Percentiles rank a stretch among this genome's conserved stretches.
Conservation (phyloP, 2,888 invertebrate species). For the Microctonus hyperodae region DNA sequence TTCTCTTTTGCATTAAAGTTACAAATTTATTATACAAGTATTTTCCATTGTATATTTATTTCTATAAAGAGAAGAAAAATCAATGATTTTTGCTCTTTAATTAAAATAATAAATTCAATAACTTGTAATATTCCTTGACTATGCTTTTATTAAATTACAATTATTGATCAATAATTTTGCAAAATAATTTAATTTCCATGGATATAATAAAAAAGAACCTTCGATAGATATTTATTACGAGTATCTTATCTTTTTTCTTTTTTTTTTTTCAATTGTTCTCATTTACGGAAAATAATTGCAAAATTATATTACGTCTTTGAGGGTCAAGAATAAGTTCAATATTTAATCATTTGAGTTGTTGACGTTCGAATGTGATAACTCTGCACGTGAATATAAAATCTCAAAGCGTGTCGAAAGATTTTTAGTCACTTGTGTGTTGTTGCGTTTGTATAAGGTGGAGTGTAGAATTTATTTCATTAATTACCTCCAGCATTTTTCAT, state of each 20-base stretch:
- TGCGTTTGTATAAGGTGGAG: not conserved
- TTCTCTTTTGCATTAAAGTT: no score
- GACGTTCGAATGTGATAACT: slow-evolving; percentile 49
- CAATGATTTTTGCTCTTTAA: not conserved
- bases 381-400: slow-evolving; percentile 52
- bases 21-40: not conserved
- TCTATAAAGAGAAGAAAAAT: not conserved
- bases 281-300: not conserved
- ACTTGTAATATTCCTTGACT: slow-evolving; percentile 4
- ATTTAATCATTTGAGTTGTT: slow-evolving; percentile 52
- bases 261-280: not conserved
- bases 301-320: slow-evolving; percentile 12
- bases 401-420: slow-evolving; percentile 39
- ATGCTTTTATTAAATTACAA: not conserved
- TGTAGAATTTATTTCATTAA: not conserved
- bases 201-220: not conserved
- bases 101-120: slow-evolving; percentile 6
- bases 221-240: not conserved
- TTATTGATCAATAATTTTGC: not conserved
- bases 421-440: slow-evolving; percentile 40
- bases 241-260: not conserved
- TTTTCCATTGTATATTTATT: not conserved
- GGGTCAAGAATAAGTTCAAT: slow-evolving; percentile 48
- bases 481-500: not conserved
- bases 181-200: not conserved